Base-by-base conservation (phyloP, 2,797 vertebrate genomes). In the Hemibagrus guttatus region DNA sequence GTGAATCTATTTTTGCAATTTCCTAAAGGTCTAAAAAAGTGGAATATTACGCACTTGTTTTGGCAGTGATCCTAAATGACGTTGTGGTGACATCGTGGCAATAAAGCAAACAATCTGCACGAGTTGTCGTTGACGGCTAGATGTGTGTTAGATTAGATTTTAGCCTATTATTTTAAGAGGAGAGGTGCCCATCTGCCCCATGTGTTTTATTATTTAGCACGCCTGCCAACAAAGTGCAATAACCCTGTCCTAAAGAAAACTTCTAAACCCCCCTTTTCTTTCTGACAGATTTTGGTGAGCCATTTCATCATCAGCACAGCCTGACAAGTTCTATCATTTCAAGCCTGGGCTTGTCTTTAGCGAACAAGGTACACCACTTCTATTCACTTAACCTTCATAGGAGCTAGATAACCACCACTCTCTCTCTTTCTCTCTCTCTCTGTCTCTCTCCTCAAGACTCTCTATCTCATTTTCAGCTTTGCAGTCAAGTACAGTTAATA, bases 401-500 rank as follows among this genome's bases (percentile, higher is more conserved):
- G 12, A 82, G n/a, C 78, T 74, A 23, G 66, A 31, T 81, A 63
- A 74, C 68, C 63, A 2, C 9, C 11, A 74, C 69, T 69, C 35
- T 49, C 26, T 85, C 5, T 83, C 82, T 42, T 72, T 61, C 68
- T 74, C 69, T 69, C 52, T 35, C 54, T 21, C 71, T 68, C 13
- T 64, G 1, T 23, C 39, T 66, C 14, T 28, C 72, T 66, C n/a
- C 26, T 46, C 35, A 79, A 78, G 63, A 71, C 28, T 39, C 61
- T 61, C 63, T 82, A 42, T 46, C 64, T 85, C 74, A 78, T 76
- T 81, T 82, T 84, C 17, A 61, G 71, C 69, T 49, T 83, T 78
- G 39, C 82, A 12, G 39, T 87, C 78, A 88, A 84, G 71, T 78
- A 83, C 84, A 72, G 80, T 87, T 89, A 88, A 87, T 85, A 63